Percentiles rank a stretch among this genome's conserved stretches.
phyloP scores from a whole-genome alignment of 64 coral and sea anemone genomes.

The Catalaphyllia jardinei region DNA sequence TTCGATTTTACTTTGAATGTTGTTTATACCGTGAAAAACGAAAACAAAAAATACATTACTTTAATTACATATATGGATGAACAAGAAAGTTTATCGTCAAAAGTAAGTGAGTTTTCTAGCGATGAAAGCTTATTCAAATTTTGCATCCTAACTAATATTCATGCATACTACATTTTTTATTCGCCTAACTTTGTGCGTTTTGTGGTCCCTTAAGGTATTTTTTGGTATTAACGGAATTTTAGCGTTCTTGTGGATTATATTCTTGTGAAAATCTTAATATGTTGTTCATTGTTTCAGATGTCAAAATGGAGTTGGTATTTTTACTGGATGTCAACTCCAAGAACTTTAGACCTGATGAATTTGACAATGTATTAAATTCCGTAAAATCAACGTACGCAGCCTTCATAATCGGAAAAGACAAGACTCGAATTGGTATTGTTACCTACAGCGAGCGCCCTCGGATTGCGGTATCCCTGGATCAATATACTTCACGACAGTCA shows the following conservation, averaged over 20 bases:
- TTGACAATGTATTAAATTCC: slow-evolving; percentile 61
- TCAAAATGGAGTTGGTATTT: slow-evolving; percentile 78
- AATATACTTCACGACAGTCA: slow-evolving; percentile 47
- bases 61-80: too few species aligned
- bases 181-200: too few species aligned
- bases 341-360: slow-evolving; percentile 29
- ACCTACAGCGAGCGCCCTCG: slow-evolving; percentile 42
- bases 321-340: slow-evolving; percentile 57
- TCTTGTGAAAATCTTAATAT: background rate
- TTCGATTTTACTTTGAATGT: too few species aligned
- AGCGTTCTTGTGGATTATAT: background rate
- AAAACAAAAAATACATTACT: too few species aligned
- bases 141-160: too few species aligned
- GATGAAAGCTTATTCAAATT: too few species aligned
- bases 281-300: slow-evolving; percentile 13
- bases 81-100: too few species aligned
- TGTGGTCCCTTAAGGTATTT: too few species aligned
- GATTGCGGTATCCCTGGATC: slow-evolving; percentile 20
- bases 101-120: too few species aligned
- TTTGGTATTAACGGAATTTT: background rate
- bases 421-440: slow-evolving; percentile 63
- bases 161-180: too few species aligned
- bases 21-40: too few species aligned
- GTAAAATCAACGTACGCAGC: slow-evolving; percentile 60
- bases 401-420: slow-evolving; percentile 50